Base-by-base conservation (phyloP, 2,797 vertebrate species). In the Notolepis coatsorum region DNA sequence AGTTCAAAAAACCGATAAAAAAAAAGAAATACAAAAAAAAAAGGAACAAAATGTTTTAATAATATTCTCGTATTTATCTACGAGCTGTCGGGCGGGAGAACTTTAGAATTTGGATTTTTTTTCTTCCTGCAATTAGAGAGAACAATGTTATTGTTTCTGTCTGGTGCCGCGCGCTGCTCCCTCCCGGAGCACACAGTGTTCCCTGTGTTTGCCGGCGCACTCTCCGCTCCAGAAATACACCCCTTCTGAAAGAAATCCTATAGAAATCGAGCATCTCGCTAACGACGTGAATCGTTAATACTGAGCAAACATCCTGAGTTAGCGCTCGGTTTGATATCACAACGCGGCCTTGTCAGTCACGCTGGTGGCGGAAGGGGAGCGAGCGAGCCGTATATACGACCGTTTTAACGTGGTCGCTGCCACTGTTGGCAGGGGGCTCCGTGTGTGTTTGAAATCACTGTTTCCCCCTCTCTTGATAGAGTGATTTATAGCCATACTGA, bases 401-500 rank as follows among this genome's bases (percentile, higher is more conserved):
- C 3, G 45, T 53, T 74, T 56, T 54, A 61, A 35, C 54, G n/a
- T n/a, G n/a, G n/a, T n/a, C n/a, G 51, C 43, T 65, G 74, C 68
- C 12, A 51, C 21, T 5, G 30, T 20, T 35, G 30, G 28, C 24
- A 27, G 10, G 6, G 15, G n/a, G n/a, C n/a, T 48, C 25, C 23
- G 42, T 21, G 28, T 62, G 55, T 47, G 63, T 72, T 83, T 63
- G 61, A 78, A 82, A 77, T 74, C 23, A 67, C 55, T 41, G 58
- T 62, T 87, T 86, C 71, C 78, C 42, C 58, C 54, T 49, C 7
- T 48, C 30, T 65, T 35, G 71, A 81, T 66, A 68, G 64, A 81
- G 71, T 85, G 84, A 90, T 90, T 87, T 69, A 87, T 85, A 73
- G 64, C 61, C 68, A 15, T 45, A 35, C 69, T 82, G 70, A 86